A percentile compares a stretch with the other conserved stretches of the same genome.
These are phyloP conservation scores for Seriola aureovittata DNA, from an alignment of 2,113 vertebrate genomes.

Conservation along the genomic window DNA sequence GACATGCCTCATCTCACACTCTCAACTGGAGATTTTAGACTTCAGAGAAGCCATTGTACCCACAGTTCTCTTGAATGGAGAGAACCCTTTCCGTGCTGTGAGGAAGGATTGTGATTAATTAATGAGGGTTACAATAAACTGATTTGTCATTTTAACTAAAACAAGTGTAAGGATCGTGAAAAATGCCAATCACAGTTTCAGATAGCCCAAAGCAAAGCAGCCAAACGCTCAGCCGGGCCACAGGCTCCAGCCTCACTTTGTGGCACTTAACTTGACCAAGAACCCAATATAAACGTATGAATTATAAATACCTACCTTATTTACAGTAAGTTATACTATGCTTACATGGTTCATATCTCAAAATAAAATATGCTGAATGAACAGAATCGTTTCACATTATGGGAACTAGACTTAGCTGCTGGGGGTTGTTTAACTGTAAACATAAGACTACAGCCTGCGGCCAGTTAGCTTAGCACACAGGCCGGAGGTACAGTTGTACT, in stretches of 20 bases:
- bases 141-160: not conserved
- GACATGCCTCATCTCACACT: slow-evolving; percentile 7
- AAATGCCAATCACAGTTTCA: not conserved
- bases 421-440: too few species aligned
- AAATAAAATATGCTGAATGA: not conserved
- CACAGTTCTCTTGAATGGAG: not conserved
- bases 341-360: not conserved
- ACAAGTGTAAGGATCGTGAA: not conserved
- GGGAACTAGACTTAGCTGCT: not conserved
- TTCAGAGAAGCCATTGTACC: not conserved
- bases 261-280: not conserved
- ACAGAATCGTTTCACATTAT: not conserved
- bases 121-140: not conserved
- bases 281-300: not conserved
- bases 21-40: not conserved
- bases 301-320: too few species aligned
- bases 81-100: not conserved
- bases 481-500: not conserved
- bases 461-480: not conserved
- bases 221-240: not conserved
- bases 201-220: not conserved
- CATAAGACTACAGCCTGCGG: too few species aligned
- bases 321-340: not conserved
- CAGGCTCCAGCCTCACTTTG: not conserved
- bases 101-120: too few species aligned